Evolutionary conservation across 2,888 invertebrate genomes (phyloP).

Genomic region (Protonemura montana): DNA sequence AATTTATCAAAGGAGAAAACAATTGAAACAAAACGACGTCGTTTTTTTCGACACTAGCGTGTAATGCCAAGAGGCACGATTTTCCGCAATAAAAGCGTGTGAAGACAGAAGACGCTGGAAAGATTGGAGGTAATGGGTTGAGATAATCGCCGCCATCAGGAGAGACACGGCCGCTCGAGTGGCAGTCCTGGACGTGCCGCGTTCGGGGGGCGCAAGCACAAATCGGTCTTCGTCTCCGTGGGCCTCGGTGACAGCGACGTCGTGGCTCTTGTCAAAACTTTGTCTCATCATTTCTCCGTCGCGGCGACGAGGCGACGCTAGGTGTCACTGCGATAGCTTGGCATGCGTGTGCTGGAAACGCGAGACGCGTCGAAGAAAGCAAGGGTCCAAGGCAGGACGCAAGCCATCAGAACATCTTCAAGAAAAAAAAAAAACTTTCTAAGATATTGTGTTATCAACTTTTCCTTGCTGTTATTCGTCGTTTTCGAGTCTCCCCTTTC

Average conservation of each 20-base stretch:
- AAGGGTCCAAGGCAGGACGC: neutral
- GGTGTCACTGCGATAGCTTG: conserved; percentile 24
- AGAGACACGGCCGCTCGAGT: neutral
- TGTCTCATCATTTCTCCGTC: conserved; percentile 52
- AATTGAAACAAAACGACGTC: too few species aligned
- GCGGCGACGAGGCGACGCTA: conserved; percentile 9
- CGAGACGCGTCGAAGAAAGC: neutral
- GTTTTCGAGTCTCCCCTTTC: conserved; percentile 2
- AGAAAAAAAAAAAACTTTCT: conserved; percentile 45
- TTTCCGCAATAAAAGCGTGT: conserved; percentile 15
- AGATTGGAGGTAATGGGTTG: conserved; percentile 54
- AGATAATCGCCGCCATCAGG: conserved; percentile 52
- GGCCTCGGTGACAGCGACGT: conserved; percentile 33
- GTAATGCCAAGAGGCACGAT: neutral
- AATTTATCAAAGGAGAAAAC: too few species aligned
- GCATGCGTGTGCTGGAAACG: conserved; percentile 48
- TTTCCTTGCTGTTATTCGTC: conserved; percentile 36
- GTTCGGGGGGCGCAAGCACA: conserved; percentile 34
- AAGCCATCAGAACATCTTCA: conserved; percentile 42
- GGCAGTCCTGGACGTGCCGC: neutral
- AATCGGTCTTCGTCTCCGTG: conserved; percentile 49
- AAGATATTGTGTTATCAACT: conserved; percentile 48
- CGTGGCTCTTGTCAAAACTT: conserved; percentile 53
- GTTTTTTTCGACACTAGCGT: too few species aligned
- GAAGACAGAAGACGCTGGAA: conserved; percentile 43